Percentiles rank a stretch among this genome's conserved stretches.
Conservation (phyloP, 1,140 invertebrate species). For the Macrobrachium rosenbergii region DNA sequence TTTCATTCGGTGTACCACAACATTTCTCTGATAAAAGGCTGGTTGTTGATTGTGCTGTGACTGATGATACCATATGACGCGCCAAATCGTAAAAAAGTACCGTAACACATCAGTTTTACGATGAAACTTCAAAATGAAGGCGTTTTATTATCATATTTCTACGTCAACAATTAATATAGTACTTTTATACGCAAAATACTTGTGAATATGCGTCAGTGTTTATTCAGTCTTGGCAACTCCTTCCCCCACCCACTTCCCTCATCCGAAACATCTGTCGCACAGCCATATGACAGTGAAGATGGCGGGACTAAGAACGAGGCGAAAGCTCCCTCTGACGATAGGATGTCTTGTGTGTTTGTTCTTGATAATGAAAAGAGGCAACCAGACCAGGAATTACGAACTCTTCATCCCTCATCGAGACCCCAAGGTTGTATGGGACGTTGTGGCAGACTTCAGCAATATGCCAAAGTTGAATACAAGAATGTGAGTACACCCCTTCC, state of each 20-base stretch:
- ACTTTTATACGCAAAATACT: no score
- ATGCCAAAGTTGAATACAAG: slow-evolving; percentile 57
- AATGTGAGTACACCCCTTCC: slow-evolving; percentile 51
- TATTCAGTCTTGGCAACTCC: neutral
- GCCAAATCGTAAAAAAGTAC: no score
- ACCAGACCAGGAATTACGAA: slow-evolving; percentile 48
- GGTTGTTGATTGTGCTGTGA: no score
- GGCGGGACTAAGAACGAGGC: slow-evolving; percentile 1
- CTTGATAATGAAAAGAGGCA: slow-evolving; percentile 49
- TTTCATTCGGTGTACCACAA: no score
- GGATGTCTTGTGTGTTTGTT: slow-evolving; percentile 22
- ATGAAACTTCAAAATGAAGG: no score
- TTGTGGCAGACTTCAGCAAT: slow-evolving; percentile 61
- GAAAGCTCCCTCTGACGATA: slow-evolving; percentile 10
- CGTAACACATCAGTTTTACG: no score
- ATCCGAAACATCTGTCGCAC: slow-evolving; percentile 1
- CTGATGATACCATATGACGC: no score
- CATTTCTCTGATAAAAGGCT: no score
- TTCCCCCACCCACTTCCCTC: slow-evolving; percentile 16
- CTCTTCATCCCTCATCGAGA: slow-evolving; percentile 57
- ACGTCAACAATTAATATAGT: no score
- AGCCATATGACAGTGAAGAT: neutral
- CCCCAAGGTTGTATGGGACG: slow-evolving; percentile 60
- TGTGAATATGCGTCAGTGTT: no score
- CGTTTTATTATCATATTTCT: no score